These are phyloP conservation scores for human DNA, from an alignment of 2,113 vertebrate genomes.

Conservation along the genomic window DNA sequence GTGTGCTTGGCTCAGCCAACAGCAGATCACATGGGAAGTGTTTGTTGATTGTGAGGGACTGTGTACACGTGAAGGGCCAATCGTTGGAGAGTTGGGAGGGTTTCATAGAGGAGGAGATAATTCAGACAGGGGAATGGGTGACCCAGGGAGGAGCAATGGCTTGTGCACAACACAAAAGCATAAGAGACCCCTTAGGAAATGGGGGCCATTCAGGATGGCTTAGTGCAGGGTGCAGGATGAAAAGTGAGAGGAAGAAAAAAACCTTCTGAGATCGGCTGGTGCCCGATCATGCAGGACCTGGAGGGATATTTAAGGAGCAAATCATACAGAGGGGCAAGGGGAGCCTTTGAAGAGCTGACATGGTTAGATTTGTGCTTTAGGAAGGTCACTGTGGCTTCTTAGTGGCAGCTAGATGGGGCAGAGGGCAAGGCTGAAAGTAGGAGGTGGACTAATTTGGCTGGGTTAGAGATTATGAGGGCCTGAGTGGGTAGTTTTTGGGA, in stretches of 20 bases:
- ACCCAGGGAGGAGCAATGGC: background rate
- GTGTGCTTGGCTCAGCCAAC: background rate
- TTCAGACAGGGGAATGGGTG: background rate
- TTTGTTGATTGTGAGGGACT: background rate
- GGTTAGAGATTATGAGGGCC: background rate
- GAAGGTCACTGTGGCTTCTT: background rate
- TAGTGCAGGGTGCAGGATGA: background rate
- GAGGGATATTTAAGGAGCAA: background rate
- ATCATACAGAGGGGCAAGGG: background rate
- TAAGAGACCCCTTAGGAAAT: background rate
- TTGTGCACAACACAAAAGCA: background rate
- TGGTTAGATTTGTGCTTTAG: background rate
- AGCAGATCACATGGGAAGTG: background rate
- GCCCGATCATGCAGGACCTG: background rate
- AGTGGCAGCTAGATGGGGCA: background rate
- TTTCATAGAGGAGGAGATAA: background rate
- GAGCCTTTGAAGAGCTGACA: background rate
- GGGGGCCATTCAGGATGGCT: background rate
- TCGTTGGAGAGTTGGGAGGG: background rate
- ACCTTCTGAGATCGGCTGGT: background rate
- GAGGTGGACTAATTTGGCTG: background rate
- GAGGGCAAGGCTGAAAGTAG: background rate
- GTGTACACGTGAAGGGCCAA: background rate
- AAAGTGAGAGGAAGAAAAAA: background rate
- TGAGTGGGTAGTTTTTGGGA: background rate